phyloP scores from a whole-genome alignment of 2,888 invertebrate genomes.

The Orthonevra nobilis region DNA sequence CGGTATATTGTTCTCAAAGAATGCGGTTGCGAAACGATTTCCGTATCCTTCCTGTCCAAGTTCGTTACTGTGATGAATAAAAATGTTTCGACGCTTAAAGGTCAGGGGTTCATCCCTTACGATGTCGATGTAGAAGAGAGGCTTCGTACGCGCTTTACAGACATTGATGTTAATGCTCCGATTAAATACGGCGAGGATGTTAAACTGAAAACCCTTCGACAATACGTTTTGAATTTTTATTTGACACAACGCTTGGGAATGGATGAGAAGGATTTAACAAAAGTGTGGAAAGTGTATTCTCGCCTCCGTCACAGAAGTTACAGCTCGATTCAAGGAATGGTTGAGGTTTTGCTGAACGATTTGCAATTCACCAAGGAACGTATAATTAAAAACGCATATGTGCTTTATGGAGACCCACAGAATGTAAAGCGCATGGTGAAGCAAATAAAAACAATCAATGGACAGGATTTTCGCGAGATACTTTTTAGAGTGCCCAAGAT shows the following conservation, averaged over 20 bases:
- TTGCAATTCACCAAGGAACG: slow-evolving; percentile 82
- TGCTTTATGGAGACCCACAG: slow-evolving; percentile 83
- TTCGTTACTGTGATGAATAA: slow-evolving; percentile 77
- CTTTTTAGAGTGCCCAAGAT: slow-evolving; percentile 84
- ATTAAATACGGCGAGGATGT: slow-evolving; percentile 63
- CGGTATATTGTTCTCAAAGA: slow-evolving; percentile 84
- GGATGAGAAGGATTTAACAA: slow-evolving; percentile 75
- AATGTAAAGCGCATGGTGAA: slow-evolving; percentile 82
- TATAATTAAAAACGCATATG: slow-evolving; percentile 83
- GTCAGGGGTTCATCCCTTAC: slow-evolving; percentile 76
- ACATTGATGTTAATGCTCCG: slow-evolving; percentile 69
- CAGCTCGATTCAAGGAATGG: slow-evolving; percentile 81
- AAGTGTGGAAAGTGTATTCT: slow-evolving; percentile 77
- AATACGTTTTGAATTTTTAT: slow-evolving; percentile 76
- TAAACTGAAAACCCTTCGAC: slow-evolving; percentile 75
- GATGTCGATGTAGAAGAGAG: slow-evolving; percentile 78
- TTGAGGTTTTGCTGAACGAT: slow-evolving; percentile 82
- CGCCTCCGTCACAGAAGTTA: slow-evolving; percentile 80
- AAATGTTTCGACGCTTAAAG: slow-evolving; percentile 79
- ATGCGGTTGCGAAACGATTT: slow-evolving; percentile 81
- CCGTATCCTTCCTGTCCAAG: slow-evolving; percentile 79
- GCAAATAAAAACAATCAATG: slow-evolving; percentile 82
- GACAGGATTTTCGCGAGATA: slow-evolving; percentile 82
- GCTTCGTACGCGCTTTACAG: slow-evolving; percentile 75
- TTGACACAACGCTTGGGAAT: slow-evolving; percentile 79